Conservation (phyloP, 2,797 vertebrate genomes). For the Podarcis siculus region DNA sequence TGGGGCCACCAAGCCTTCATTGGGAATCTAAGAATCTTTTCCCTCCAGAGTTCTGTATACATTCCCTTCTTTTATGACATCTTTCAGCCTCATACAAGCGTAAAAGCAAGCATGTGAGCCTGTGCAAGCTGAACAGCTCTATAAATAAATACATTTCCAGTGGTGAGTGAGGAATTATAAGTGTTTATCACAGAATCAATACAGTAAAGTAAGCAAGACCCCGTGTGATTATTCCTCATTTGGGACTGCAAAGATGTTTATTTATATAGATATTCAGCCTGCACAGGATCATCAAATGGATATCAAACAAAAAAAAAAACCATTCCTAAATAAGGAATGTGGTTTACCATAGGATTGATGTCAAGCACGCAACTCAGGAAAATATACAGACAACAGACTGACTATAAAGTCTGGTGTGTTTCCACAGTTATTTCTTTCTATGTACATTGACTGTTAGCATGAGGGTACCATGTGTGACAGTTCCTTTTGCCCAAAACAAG, state of each 20-base stretch:
- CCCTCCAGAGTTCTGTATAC: not conserved
- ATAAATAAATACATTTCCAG: too few species aligned
- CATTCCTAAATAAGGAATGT: not conserved
- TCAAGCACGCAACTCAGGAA: not conserved
- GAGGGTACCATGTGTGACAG: too few species aligned
- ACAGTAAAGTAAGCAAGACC: not conserved
- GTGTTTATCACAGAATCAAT: not conserved
- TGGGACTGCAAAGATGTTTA: not conserved
- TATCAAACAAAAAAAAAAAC: not conserved
- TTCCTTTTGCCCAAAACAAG: too few species aligned
- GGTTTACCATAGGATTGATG: not conserved
- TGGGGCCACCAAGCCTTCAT: not conserved
- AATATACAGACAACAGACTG: not conserved
- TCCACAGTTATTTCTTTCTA: too few species aligned
- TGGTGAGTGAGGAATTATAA: too few species aligned
- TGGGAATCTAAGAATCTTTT: slow-evolving; percentile 23
- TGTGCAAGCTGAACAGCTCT: too few species aligned
- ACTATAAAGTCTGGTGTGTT: not conserved
- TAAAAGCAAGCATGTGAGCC: not conserved
- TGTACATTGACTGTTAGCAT: too few species aligned
- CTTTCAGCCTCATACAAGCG: rapidly evolving
- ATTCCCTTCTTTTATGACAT: slow-evolving; percentile 23
- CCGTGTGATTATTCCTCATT: not conserved
- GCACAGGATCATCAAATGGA: not conserved
- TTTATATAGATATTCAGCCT: not conserved